A percentile compares a stretch with the other conserved stretches of the same genome.
phyloP scores from a whole-genome alignment of 2,113 vertebrate genomes.

The Albula goreensis region DNA sequence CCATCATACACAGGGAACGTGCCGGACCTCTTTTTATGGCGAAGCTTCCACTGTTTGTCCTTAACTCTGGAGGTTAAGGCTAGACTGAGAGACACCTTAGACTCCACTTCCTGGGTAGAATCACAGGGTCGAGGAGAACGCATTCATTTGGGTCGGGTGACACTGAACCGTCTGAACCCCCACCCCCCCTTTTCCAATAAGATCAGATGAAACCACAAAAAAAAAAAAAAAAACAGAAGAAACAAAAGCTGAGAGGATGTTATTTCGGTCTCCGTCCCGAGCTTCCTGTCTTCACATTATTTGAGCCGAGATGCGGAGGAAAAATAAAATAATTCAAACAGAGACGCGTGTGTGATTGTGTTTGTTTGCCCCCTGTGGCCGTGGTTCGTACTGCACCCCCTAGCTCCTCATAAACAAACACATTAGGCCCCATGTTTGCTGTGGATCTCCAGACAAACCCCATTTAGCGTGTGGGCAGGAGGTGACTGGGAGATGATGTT shows the following conservation, averaged over 20 bases:
- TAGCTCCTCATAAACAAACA: slow-evolving; percentile 15
- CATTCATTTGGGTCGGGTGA: not conserved
- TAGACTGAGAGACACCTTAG: not conserved
- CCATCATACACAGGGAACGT: too few relatives aligned
- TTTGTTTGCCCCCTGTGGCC: not conserved
- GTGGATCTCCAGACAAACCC: not conserved
- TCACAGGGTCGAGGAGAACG: not conserved
- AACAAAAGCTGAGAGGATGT: not conserved
- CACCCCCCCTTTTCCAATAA: not conserved
- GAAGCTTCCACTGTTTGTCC: too few relatives aligned
- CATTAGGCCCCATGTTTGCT: slow-evolving; percentile 11
- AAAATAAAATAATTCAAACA: not conserved
- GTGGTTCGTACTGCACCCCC: not conserved
- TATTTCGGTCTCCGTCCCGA: not conserved
- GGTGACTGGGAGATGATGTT: not conserved
- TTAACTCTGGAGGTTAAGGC: not conserved
- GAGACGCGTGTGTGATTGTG: not conserved
- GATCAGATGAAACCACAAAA: slow-evolving; percentile 12
- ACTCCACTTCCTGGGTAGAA: not conserved
- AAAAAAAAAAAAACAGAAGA: not conserved
- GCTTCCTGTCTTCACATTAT: not conserved
- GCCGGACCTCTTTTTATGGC: too few relatives aligned
- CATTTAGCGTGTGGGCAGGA: not conserved
- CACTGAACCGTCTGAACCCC: not conserved
- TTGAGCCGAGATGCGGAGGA: not conserved